Evolutionary conservation across 2,113 vertebrate species (phyloP), one percentile per base, ranked within the genome.

Genomic region (Gymnorhina tibicen): DNA sequence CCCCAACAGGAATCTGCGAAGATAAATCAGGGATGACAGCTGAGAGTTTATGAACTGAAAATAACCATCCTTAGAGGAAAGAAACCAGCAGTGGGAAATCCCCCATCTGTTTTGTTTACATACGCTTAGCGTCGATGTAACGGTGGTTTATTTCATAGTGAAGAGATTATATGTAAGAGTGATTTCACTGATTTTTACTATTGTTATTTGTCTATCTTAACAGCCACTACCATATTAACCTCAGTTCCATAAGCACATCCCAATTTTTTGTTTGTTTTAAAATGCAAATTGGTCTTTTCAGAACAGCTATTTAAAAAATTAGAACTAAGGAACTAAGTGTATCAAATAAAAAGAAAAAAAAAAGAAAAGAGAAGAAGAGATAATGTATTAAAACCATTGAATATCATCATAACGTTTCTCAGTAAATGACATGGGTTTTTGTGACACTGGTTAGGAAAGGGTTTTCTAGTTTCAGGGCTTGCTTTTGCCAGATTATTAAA

Each of bases 31-130:
- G 35, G 55, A 39, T 83, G 90, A 39, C 93, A 90, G 95, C 82
- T 62, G 60, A 77, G 83, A 63, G 76, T 95, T 97, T 97, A 52
- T 91, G 96, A 91, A 93, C 94, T 97, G 95, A 89, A 94, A 96
- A 93, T 85, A 97, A 72, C 50, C 76, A 39, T 53, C 91, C 78
- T 77, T 62, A 82, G 77, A 63, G 69, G 82, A 94, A 93, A 94
- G 93, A 70, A 86, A 68, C 46, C 76, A 83, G 89, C 81, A 49
- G 58, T 75, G 70, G 94, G 92, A 96, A 96, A 85, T 64, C 76
- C 89, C 67, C 86, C 44, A 41, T 96, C 93, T 87, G 97, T 78
- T 91, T 63, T 68, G 56, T 93, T 93, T 96, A 59, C 95, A 73
- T 68, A 42, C 35, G 39, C 67, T 17, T 53, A 56, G 53, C 8